These are phyloP conservation scores for Probosciger aterrimus DNA, from an alignment of 2,113 vertebrate species.

Conservation along the genomic window DNA sequence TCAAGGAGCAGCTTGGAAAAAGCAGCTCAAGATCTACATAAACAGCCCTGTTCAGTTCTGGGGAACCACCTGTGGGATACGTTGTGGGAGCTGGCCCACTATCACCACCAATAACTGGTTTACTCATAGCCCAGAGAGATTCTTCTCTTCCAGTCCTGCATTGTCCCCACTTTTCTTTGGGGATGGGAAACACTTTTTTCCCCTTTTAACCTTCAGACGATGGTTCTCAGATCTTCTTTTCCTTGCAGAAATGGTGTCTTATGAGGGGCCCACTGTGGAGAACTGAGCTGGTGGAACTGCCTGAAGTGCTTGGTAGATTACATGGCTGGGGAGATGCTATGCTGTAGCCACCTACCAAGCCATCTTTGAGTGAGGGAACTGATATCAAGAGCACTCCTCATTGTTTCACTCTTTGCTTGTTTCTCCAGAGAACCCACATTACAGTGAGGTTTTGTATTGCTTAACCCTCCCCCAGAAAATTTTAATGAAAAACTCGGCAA, in stretches of 20 bases:
- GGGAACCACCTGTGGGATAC: background rate
- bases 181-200: background rate
- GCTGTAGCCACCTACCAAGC: background rate
- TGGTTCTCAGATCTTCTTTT: background rate
- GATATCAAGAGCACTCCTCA: background rate
- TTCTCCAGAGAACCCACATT: background rate
- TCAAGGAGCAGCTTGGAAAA: background rate
- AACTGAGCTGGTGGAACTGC: background rate
- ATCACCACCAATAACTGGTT: background rate
- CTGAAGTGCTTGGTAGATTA: background rate
- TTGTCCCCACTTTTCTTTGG: background rate
- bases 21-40: background rate
- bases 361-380: background rate
- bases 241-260: background rate
- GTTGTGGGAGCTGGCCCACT: background rate
- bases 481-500: background rate
- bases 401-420: background rate
- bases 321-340: background rate
- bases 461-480: background rate
- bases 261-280: background rate
- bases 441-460: background rate
- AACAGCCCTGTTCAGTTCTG: background rate
- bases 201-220: background rate
- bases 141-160: background rate
- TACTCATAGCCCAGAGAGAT: background rate